Evolutionary conservation across 2,888 invertebrate species (phyloP).

Genomic region (Drosophila acutilabella): DNA sequence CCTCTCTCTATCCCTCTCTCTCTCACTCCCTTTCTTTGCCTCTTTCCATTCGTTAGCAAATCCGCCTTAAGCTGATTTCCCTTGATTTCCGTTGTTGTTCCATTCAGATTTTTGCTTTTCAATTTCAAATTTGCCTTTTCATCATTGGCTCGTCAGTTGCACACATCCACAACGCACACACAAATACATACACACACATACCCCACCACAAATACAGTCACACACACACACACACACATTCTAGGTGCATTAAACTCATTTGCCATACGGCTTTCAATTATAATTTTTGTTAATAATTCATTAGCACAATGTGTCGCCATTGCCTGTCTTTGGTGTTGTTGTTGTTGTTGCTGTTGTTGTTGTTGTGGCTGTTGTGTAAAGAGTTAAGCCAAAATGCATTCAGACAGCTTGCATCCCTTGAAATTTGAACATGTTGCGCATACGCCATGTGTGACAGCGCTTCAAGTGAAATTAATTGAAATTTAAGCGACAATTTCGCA

Average conservation of each 20-base stretch:
- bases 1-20: background rate
- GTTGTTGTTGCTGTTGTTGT: slow-evolving; percentile 27
- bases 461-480: slow-evolving; percentile 29
- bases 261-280: slow-evolving; percentile 83
- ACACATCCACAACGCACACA: slow-evolving; percentile 9
- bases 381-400: slow-evolving; percentile 50
- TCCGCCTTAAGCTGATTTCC: slow-evolving; percentile 70
- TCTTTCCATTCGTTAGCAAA: background rate
- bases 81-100: slow-evolving; percentile 57
- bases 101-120: slow-evolving; percentile 35
- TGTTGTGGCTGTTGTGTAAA: slow-evolving; percentile 31
- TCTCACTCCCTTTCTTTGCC: background rate
- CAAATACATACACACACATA: background rate
- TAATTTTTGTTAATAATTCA: slow-evolving; percentile 83
- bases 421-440: slow-evolving; percentile 30
- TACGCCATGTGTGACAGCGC: slow-evolving; percentile 59
- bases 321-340: slow-evolving; percentile 20
- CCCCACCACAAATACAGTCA: background rate
- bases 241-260: slow-evolving; percentile 77
- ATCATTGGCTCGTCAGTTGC: slow-evolving; percentile 37
- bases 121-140: slow-evolving; percentile 52
- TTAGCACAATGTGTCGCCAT: slow-evolving; percentile 78
- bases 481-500: background rate
- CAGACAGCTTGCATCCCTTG: slow-evolving; percentile 37
- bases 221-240: background rate